Base-by-base conservation (phyloP, 2,797 vertebrate species). In the Cichlasoma orientale region DNA sequence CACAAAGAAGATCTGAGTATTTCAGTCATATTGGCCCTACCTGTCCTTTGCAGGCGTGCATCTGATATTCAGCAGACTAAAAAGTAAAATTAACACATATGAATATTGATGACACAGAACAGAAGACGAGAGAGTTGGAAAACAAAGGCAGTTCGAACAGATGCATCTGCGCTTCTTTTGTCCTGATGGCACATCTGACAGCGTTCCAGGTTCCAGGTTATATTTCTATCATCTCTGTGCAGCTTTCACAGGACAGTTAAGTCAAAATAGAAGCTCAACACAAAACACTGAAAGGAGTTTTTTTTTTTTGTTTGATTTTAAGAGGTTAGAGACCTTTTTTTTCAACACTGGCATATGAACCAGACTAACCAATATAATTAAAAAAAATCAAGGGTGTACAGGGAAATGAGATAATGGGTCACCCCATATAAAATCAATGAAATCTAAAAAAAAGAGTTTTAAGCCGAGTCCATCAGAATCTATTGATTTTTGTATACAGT, bases 161-260 rank as follows among this genome's bases (percentile, higher is more conserved):
- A 78, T 73, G 59, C 57, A 23, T 33, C 72, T 72, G 47, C 66
- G 77, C 77, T 75, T 21, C 73, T 79, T 75, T 52, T 72, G 74
- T 56, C 44, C 53, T 25, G 63, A 41, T 44, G 52, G 21, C 66
- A 71, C 50, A 1, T 55, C 77, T 72, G 66, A 82, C 63, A 38
- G 14, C 52, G 7, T 25, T 83, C 54, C 23, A 55, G 44, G 41
- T 44, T 2, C 38, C 18, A 41, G 18, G 41, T 23, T 74, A 13
- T 2, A 27, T 72, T 72, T 72, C 53, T 55, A 41, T 58, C 25
- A 23, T 9, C 2, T 2, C 23, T 0, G 25, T 55, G 21, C 29
- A 41, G 5, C 23, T 57, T 63, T 75, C 23, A 53, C 50, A 33
- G 9, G 27, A 36, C 47, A 36, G 16, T 10, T 10, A 4, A 41